Percentiles rank a stretch among this genome's conserved stretches.
Conservation (phyloP, 2,888 invertebrate genomes). For the Cheilosia vernalis region DNA sequence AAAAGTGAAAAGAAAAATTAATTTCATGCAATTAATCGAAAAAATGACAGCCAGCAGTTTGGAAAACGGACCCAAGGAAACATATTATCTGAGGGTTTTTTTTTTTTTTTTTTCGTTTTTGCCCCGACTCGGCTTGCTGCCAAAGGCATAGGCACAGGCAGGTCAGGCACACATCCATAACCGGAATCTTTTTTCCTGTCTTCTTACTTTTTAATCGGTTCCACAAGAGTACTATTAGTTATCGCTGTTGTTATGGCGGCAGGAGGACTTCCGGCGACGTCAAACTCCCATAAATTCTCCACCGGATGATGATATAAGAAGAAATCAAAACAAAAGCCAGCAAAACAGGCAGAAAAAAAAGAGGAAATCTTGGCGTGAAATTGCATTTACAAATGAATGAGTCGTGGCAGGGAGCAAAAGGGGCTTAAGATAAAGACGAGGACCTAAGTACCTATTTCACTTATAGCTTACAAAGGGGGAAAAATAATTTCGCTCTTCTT, state of each 20-base stretch:
- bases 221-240: slow-evolving; percentile 67
- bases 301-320: slow-evolving; percentile 73
- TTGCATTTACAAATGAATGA: slow-evolving; percentile 78
- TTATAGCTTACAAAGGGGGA: slow-evolving; percentile 67
- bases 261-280: slow-evolving; percentile 75
- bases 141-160: slow-evolving; percentile 67
- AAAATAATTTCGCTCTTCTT: slow-evolving; percentile 71
- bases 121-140: slow-evolving; percentile 65
- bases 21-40: slow-evolving; percentile 74
- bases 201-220: slow-evolving; percentile 74
- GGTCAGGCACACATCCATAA: slow-evolving; percentile 72
- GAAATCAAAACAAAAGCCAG: slow-evolving; percentile 74
- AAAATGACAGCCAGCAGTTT: slow-evolving; percentile 62
- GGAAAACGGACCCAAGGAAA: slow-evolving; percentile 53
- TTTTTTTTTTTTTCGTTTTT: background rate
- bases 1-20: slow-evolving; percentile 69
- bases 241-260: slow-evolving; percentile 73
- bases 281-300: slow-evolving; percentile 73
- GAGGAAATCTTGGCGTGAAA: slow-evolving; percentile 82
- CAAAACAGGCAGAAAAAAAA: slow-evolving; percentile 68
- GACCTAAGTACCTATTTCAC: slow-evolving; percentile 76
- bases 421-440: slow-evolving; percentile 65
- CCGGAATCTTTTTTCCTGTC: slow-evolving; percentile 56
- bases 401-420: slow-evolving; percentile 60
- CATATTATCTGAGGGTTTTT: background rate